Conservation (phyloP, 2,888 invertebrate species). For the Orchesellides sinensis region DNA sequence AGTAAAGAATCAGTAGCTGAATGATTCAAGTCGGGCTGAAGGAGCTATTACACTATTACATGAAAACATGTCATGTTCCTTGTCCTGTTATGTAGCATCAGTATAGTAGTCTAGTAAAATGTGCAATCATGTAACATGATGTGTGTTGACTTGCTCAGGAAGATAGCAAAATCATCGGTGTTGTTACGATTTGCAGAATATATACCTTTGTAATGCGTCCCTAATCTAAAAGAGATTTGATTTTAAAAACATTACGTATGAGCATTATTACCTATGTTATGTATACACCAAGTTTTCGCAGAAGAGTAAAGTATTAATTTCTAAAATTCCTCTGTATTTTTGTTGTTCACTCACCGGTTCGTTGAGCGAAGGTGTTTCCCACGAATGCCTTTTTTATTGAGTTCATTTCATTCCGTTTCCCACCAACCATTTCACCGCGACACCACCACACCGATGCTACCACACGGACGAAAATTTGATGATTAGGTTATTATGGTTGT, state of each 20-base stretch:
- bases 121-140: too few species aligned
- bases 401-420: conserved; percentile 31
- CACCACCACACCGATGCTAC: background rate
- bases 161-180: too few species aligned
- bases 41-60: conserved; percentile 10
- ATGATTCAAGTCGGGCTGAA: conserved; percentile 17
- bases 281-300: background rate
- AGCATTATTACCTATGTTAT: too few species aligned
- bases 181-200: too few species aligned
- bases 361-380: conserved; percentile 50
- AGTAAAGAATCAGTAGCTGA: background rate
- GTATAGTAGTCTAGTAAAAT: too few species aligned
- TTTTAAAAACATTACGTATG: too few species aligned
- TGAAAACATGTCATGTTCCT: conserved; percentile 47
- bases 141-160: too few species aligned
- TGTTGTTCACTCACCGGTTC: conserved; percentile 19
- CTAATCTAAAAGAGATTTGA: too few species aligned
- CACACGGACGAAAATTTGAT: background rate
- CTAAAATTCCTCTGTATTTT: too few species aligned
- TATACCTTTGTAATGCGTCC: too few species aligned
- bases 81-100: conserved; percentile 50
- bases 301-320: too few species aligned
- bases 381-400: conserved; percentile 10
- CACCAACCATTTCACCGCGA: background rate
- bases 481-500: conserved; percentile 3